Base-by-base conservation (phyloP, 2,888 invertebrate genomes). In the Willowsia nigromaculata region DNA sequence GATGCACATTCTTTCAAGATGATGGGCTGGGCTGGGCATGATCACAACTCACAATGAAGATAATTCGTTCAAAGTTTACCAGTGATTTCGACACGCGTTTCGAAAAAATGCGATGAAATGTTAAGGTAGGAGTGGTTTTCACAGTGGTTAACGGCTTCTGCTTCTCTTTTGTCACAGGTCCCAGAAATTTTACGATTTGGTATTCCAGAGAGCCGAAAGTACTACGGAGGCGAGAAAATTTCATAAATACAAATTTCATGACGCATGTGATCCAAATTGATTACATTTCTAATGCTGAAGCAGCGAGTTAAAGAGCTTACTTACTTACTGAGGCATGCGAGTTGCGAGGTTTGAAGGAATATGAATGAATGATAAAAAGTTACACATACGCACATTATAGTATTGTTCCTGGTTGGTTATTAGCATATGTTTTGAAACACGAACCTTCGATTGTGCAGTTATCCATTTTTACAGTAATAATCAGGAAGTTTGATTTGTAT, bases 21-120 rank as follows among this genome's bases (percentile, higher is more conserved):
- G 37, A 9, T 15, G 4, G n/a, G 5, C 13, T 76, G 47, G 74
- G 50, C 47, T 25, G 74, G 74, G 50, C 74, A 50, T 27, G 50
- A 76, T 50, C 15, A 27, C 11, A 13, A 40, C 40, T 50, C 9
- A 37, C 37, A 3, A 50, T 50, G n/a, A 6, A 59, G 27, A 74
- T 74, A 43, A 43, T 74, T 74, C 18, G 43, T 13, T 25, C 27
- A 47, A 76, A 47, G 9, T 11, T 37, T 37, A 25, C 18, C 27
- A 76, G 22, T 30, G n/a, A 18, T 47, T 76, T 76, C 50, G 74
- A 68, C 68, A 68, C 18, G 37, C 18, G 27, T 76, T 47, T 1
- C 30, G n/a, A 22, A 74, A 74, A 76, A 76, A 76, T 27, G n/a
- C 30, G 15, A 50, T n/a, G n/a, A n/a, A 74, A 15, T n/a, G 18